These are phyloP conservation scores for Anagrus nilaparvatae DNA, from an alignment of 1,140 invertebrate species.

Conservation along the genomic window DNA sequence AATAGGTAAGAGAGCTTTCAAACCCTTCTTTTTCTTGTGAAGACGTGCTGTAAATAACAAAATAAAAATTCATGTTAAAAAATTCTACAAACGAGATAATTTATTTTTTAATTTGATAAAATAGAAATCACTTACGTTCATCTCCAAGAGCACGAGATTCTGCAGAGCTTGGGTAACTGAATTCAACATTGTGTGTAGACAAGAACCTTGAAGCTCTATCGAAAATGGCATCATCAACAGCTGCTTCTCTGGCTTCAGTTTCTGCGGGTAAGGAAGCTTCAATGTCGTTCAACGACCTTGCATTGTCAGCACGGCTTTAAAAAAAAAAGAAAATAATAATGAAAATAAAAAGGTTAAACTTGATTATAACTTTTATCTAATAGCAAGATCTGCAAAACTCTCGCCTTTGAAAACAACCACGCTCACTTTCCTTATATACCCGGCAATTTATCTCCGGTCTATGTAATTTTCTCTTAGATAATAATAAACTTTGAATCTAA, in stretches of 20 bases:
- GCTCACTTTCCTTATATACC: not conserved
- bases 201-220: slow-evolving; percentile 65
- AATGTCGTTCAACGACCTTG: slow-evolving; percentile 43
- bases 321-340: slow-evolving; percentile 11
- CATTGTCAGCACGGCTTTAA: slow-evolving; percentile 40
- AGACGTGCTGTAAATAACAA: slow-evolving; percentile 39
- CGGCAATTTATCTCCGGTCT: not conserved
- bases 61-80: slow-evolving; percentile 1
- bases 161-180: slow-evolving; percentile 63
- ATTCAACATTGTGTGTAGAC: slow-evolving; percentile 65
- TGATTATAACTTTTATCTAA: too few species aligned
- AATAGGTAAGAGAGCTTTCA: slow-evolving; percentile 51
- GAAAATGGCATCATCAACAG: slow-evolving; percentile 62
- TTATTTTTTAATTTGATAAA: not conserved
- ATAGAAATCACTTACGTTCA: slow-evolving; percentile 38
- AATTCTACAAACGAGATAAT: not conserved
- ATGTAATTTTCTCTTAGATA: not conserved
- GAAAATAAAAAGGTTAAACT: too few species aligned
- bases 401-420: slow-evolving; percentile 2
- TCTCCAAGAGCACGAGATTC: slow-evolving; percentile 40
- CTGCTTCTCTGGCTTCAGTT: slow-evolving; percentile 59
- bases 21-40: slow-evolving; percentile 55
- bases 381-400: not conserved
- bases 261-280: slow-evolving; percentile 52
- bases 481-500: not conserved